Evolutionary conservation across 2,888 invertebrate genomes (phyloP).

Genomic region (Eupithecia vulgata): DNA sequence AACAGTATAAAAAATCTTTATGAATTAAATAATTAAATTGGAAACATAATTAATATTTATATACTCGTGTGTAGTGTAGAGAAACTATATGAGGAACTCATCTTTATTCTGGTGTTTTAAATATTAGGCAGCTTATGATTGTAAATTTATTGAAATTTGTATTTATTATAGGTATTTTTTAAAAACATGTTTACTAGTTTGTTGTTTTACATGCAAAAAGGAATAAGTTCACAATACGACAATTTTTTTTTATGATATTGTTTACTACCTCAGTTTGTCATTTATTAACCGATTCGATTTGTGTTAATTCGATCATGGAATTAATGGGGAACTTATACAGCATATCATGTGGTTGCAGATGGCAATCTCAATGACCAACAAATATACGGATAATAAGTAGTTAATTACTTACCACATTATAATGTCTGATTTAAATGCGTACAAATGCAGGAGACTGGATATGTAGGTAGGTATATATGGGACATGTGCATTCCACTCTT

Average conservation of each 20-base stretch:
- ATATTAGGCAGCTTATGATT: background rate
- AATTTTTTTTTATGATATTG: too few species aligned
- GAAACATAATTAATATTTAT: background rate
- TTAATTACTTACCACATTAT: background rate
- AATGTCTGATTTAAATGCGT: slow-evolving; percentile 2
- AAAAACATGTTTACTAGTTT: background rate
- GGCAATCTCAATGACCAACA: background rate
- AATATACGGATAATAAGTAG: background rate
- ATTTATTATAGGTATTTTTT: background rate
- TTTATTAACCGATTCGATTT: too few species aligned
- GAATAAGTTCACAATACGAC: too few species aligned
- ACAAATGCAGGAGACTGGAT: background rate
- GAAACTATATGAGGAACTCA: background rate
- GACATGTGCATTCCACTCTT: background rate
- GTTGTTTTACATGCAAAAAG: background rate
- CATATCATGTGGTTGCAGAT: background rate
- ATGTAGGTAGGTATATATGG: background rate
- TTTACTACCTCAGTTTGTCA: too few species aligned
- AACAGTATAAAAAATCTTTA: background rate
- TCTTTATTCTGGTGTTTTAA: background rate
- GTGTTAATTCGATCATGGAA: too few species aligned
- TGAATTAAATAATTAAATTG: background rate
- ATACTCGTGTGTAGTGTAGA: background rate
- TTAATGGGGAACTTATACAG: background rate
- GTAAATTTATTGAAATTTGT: background rate